phyloP scores from a whole-genome alignment of 2,888 invertebrate species.

The Halocaridina rubra region DNA sequence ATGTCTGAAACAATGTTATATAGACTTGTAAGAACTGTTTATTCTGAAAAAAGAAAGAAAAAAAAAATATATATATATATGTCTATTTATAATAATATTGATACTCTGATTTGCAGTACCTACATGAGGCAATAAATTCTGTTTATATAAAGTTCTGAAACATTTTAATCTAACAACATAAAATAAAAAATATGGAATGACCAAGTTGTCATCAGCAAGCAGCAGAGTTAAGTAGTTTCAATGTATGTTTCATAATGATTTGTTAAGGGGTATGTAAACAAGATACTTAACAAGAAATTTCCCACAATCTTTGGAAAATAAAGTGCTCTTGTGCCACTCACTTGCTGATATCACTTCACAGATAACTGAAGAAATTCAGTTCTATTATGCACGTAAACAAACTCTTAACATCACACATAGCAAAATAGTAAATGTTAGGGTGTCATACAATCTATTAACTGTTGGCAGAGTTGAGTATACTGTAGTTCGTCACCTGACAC shows the following conservation, averaged over 20 bases:
- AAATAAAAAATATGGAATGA: constrained; percentile 34
- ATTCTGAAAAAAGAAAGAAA: constrained; percentile 9
- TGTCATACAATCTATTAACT: constrained; percentile 60
- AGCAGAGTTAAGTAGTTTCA: constrained; percentile 33
- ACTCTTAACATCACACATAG: constrained; percentile 18
- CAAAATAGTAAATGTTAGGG: constrained; percentile 42
- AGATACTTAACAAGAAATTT: background rate
- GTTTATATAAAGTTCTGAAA: constrained; percentile 45
- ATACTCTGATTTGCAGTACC: too few relatives aligned
- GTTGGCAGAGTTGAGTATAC: constrained; percentile 60
- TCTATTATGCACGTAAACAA: constrained; percentile 17
- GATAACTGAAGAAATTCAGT: background rate
- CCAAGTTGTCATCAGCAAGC: constrained; percentile 31
- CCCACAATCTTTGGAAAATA: background rate
- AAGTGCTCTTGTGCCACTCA: constrained; percentile 18
- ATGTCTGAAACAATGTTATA: constrained; percentile 32
- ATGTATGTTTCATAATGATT: constrained; percentile 2
- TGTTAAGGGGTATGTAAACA: background rate
- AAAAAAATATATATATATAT: constrained; percentile 9
- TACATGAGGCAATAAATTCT: constrained; percentile 25
- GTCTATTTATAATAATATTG: too few relatives aligned
- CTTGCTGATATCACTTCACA: constrained; percentile 17
- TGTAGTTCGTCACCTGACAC: constrained; percentile 61
- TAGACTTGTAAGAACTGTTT: constrained; percentile 11
- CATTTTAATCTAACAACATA: constrained; percentile 20